A percentile compares a stretch with the other conserved stretches of the same genome.
Conservation (phyloP, 2,888 invertebrate genomes). For the Drosophila borealis region DNA sequence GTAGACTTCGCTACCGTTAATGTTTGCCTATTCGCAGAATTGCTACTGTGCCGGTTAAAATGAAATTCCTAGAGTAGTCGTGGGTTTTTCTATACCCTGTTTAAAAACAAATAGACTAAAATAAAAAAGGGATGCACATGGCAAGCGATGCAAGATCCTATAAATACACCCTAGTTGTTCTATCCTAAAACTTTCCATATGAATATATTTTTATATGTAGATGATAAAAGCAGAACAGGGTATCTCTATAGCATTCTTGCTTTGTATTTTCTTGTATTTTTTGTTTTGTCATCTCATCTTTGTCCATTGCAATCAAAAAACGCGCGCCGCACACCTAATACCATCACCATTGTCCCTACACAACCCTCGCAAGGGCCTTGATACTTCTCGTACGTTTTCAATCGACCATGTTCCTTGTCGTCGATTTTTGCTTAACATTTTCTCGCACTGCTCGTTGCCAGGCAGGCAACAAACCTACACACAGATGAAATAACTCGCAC, state of each 20-base stretch:
- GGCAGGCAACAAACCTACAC: constrained; percentile 22
- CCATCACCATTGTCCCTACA: constrained; percentile 10
- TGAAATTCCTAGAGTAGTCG: neutral
- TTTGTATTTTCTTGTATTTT: constrained; percentile 29
- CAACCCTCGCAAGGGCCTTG: constrained; percentile 23
- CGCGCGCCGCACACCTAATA: constrained; percentile 48
- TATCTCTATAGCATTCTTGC: neutral
- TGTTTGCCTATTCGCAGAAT: constrained; percentile 16
- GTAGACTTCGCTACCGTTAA: constrained; percentile 19
- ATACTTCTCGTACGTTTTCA: constrained; percentile 30
- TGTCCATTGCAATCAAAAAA: constrained; percentile 65
- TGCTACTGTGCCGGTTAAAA: constrained; percentile 4
- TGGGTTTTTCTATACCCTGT: too few species aligned
- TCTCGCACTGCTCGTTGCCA: constrained; percentile 54
- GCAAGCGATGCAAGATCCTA: too few species aligned
- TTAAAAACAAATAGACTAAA: too few species aligned
- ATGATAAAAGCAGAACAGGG: neutral
- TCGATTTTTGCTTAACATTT: constrained; percentile 47
- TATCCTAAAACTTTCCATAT: too few species aligned
- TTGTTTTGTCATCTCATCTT: constrained; percentile 66
- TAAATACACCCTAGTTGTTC: too few species aligned
- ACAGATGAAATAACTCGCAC: constrained; percentile 11
- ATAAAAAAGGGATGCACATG: too few species aligned
- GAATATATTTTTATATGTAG: too few species aligned
- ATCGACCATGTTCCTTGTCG: constrained; percentile 48